These are phyloP conservation scores for Mormyrus iriodes DNA, from an alignment of 2,113 vertebrate genomes.

Conservation along the genomic window DNA sequence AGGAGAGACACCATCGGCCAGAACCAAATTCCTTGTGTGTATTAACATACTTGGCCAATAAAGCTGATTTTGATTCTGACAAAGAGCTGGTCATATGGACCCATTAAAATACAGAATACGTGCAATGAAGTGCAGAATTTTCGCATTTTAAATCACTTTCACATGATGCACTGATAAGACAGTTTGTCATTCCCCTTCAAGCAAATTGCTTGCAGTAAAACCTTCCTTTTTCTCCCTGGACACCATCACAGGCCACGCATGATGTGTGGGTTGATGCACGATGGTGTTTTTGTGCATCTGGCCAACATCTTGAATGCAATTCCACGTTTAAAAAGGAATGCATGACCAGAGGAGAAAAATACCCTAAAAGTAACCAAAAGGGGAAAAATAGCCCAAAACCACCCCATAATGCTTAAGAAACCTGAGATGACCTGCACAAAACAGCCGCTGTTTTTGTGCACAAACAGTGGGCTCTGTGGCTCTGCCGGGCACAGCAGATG, in stretches of 20 bases:
- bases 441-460: not conserved
- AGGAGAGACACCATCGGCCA: too few relatives aligned
- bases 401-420: not conserved
- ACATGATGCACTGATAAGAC: not conserved
- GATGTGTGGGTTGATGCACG: not conserved
- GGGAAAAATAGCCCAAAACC: not conserved
- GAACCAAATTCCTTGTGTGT: too few relatives aligned
- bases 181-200: not conserved
- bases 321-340: not conserved
- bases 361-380: not conserved
- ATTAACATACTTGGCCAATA: too few relatives aligned
- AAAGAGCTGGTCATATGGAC: not conserved
- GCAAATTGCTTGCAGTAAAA: not conserved
- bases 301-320: not conserved
- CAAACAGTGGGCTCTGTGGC: not conserved
- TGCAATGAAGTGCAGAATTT: not conserved
- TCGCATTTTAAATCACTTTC: not conserved
- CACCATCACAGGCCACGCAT: not conserved
- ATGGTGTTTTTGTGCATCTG: not conserved
- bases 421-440: too few relatives aligned
- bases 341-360: not conserved
- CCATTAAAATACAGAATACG: not conserved
- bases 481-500: not conserved
- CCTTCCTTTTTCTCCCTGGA: not conserved
- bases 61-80: too few relatives aligned